Percentiles rank a stretch among this genome's conserved stretches.
Evolutionary conservation across 2,113 vertebrate species (phyloP).

Genomic region (Gasterosteus aculeatus): DNA sequence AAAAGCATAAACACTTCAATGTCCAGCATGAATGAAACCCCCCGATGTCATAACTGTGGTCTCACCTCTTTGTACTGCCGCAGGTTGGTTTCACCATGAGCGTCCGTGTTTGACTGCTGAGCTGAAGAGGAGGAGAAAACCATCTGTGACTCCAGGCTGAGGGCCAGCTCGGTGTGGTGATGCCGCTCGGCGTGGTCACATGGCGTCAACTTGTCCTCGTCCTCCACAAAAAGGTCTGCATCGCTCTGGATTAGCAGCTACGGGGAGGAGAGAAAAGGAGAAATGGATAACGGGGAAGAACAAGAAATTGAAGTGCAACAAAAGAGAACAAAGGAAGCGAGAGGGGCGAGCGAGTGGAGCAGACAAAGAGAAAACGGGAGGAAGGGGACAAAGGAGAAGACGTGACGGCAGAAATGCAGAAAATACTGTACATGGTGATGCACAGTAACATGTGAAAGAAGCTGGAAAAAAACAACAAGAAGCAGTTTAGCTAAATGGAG

Average conservation of each 20-base stretch:
- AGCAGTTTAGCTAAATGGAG: neutral
- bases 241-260: slow-evolving; percentile 77
- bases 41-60: slow-evolving; percentile 23
- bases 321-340: slow-evolving; percentile 12
- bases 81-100: slow-evolving; percentile 66
- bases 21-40: slow-evolving; percentile 41
- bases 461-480: neutral
- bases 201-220: slow-evolving; percentile 76
- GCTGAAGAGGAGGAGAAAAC: slow-evolving; percentile 76
- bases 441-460: neutral
- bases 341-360: neutral
- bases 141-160: slow-evolving; percentile 81
- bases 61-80: slow-evolving; percentile 75
- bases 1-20: slow-evolving; percentile 29
- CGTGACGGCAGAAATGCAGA: slow-evolving; percentile 9
- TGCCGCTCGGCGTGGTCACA: slow-evolving; percentile 78
- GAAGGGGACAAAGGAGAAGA: neutral
- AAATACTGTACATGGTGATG: neutral
- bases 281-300: slow-evolving; percentile 6
- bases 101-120: slow-evolving; percentile 65
- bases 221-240: slow-evolving; percentile 78
- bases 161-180: slow-evolving; percentile 78
- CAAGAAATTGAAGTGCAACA: slow-evolving; percentile 19
- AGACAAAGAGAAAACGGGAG: slow-evolving; percentile 22
- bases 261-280: slow-evolving; percentile 7